These are phyloP conservation scores for Pogonophryne albipinna DNA, from an alignment of 2,797 vertebrate species.

Conservation along the genomic window DNA sequence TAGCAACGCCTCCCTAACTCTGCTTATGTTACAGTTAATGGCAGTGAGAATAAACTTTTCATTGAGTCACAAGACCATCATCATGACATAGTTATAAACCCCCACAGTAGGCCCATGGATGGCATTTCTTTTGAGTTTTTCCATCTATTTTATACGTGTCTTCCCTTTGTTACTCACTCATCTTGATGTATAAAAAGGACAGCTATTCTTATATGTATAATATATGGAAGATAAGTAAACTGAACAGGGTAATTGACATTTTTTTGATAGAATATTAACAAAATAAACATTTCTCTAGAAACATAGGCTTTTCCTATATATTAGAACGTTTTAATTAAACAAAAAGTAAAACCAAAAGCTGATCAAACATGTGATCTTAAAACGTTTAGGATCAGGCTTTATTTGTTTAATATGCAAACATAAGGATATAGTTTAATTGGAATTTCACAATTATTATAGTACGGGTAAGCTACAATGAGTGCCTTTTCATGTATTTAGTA, in stretches of 20 bases:
- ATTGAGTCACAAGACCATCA: conserved; percentile 16
- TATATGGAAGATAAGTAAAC: background rate
- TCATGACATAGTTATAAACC: background rate
- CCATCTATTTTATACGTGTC: background rate
- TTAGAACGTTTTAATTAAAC: background rate
- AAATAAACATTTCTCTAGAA: background rate
- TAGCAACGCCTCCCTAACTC: background rate
- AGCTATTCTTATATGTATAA: background rate
- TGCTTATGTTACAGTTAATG: background rate
- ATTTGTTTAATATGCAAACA: background rate
- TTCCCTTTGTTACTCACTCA: background rate
- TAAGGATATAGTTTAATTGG: background rate
- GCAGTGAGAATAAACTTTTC: background rate
- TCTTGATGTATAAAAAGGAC: background rate
- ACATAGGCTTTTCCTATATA: background rate
- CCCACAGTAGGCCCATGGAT: background rate
- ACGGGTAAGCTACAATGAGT: background rate
- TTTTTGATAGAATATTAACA: background rate
- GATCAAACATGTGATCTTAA: background rate
- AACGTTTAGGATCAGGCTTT: background rate
- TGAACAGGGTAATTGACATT: background rate
- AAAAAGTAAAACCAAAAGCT: background rate
- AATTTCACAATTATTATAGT: background rate
- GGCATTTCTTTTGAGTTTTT: background rate
- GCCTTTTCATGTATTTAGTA: background rate